phyloP scores from a whole-genome alignment of 2,113 vertebrate genomes.

The Cromileptes altivelis region DNA sequence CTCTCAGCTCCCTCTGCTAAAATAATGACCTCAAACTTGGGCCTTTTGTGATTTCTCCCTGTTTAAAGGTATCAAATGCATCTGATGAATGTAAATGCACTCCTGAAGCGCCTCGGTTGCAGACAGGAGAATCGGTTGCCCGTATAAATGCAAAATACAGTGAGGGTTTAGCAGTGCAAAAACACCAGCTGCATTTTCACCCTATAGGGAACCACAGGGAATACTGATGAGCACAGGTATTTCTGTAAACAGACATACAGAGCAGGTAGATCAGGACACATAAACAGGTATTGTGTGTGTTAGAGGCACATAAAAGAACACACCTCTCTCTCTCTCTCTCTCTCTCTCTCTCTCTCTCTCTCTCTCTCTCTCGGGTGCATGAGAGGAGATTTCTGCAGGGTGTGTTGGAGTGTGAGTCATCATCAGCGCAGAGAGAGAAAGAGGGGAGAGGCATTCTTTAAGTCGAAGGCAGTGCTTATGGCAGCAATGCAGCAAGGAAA shows the following conservation, averaged over 20 bases:
- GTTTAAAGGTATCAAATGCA: constrained; percentile 8
- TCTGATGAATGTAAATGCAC: constrained; percentile 36
- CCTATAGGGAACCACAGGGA: constrained; percentile 44
- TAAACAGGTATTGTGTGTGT: constrained; percentile 60
- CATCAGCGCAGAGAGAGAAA: constrained; percentile 77
- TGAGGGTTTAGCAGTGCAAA: constrained; percentile 30
- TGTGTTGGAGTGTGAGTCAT: constrained; percentile 85
- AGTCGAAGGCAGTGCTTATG: constrained; percentile 69
- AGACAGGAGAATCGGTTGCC: constrained; percentile 35
- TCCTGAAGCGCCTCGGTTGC: constrained; percentile 1
- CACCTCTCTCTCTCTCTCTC: not conserved
- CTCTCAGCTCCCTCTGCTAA: constrained; percentile 2
- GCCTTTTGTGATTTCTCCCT: constrained; percentile 1
- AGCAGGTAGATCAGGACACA: constrained; percentile 61
- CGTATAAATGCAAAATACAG: constrained; percentile 48
- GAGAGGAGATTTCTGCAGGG: constrained; percentile 81
- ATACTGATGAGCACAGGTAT: constrained; percentile 66
- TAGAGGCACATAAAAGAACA: constrained; percentile 45
- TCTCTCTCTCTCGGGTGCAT: constrained; percentile 61
- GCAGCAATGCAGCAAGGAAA: constrained; percentile 76
- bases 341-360: constrained; percentile 29
- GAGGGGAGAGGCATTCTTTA: constrained; percentile 76
- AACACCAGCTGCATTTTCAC: constrained; percentile 48
- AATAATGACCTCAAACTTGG: constrained; percentile 2
- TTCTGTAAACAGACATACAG: constrained; percentile 55